Conservation (phyloP, 1,140 invertebrate species). For the Steinernema khuongi region DNA sequence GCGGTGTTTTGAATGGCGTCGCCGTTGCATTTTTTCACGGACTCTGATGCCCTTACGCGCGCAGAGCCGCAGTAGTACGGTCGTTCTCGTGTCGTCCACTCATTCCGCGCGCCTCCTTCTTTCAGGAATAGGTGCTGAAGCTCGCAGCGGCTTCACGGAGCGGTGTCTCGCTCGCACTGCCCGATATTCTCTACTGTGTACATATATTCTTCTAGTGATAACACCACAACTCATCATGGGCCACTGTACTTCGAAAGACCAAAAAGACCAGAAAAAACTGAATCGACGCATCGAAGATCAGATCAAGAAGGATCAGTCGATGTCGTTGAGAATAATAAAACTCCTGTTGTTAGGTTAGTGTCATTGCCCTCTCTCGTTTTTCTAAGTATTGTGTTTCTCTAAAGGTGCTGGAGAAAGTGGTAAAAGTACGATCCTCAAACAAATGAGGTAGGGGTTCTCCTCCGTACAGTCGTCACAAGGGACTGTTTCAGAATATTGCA, state of each 20-base stretch:
- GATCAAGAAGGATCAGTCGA: conserved; percentile 57
- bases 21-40: conserved; percentile 6
- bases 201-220: background rate
- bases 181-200: background rate
- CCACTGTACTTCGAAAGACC: conserved; percentile 56
- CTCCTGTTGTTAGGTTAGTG: conserved; percentile 52
- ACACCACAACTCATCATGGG: conserved; percentile 42
- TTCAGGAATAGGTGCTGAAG: conserved; percentile 14
- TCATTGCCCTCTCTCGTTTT: background rate
- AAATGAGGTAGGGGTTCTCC: conserved; percentile 55
- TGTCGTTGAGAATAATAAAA: conserved; percentile 56
- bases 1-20: conserved; percentile 5
- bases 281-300: conserved; percentile 57
- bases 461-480: background rate
- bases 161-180: conserved; percentile 11
- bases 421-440: conserved; percentile 62
- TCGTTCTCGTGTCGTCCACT: background rate
- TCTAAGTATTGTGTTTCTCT: background rate
- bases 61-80: background rate
- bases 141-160: background rate
- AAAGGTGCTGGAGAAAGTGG: conserved; percentile 61
- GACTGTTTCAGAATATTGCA: conserved; percentile 45
- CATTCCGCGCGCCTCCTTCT: background rate
- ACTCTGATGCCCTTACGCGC: conserved; percentile 5
- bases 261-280: conserved; percentile 57